Conservation (phyloP, 2,888 invertebrate genomes). For the Dolomedes plantarius region DNA sequence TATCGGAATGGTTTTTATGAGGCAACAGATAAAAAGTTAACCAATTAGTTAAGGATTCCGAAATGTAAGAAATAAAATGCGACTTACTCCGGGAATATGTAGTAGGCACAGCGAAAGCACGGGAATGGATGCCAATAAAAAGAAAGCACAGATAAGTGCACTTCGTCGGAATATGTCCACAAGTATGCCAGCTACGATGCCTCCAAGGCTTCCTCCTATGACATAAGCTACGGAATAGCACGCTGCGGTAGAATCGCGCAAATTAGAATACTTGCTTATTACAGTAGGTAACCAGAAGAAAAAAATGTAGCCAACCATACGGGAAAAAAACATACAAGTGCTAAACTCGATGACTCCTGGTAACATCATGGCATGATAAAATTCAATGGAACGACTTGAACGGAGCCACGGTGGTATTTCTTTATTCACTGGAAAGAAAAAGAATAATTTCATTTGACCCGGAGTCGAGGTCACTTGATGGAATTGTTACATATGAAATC, state of each 20-base stretch:
- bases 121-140: conserved; percentile 89
- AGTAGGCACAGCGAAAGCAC: no score
- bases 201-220: conserved; percentile 91
- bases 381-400: conserved; percentile 8
- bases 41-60: no score
- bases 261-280: conserved; percentile 78
- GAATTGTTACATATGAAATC: no score
- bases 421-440: not conserved
- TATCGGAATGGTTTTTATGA: no score
- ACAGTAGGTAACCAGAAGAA: conserved; percentile 96
- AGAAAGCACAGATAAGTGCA: conserved; percentile 87
- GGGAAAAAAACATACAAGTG: conserved; percentile 94
- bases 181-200: conserved; percentile 89
- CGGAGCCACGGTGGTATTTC: conserved; percentile 29
- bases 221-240: conserved; percentile 78
- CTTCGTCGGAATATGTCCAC: conserved; percentile 88
- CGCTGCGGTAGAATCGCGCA: conserved; percentile 74
- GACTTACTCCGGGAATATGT: no score
- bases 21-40: no score
- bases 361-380: conserved; percentile 4
- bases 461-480: no score
- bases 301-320: conserved; percentile 97
- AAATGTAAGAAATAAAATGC: no score
- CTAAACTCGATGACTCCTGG: conserved; percentile 93
- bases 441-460: no score